Percentiles rank a stretch among this genome's conserved stretches.
These are phyloP conservation scores for Pseudorectes ferrugineus DNA, from an alignment of 2,113 vertebrate genomes.

Conservation along the genomic window DNA sequence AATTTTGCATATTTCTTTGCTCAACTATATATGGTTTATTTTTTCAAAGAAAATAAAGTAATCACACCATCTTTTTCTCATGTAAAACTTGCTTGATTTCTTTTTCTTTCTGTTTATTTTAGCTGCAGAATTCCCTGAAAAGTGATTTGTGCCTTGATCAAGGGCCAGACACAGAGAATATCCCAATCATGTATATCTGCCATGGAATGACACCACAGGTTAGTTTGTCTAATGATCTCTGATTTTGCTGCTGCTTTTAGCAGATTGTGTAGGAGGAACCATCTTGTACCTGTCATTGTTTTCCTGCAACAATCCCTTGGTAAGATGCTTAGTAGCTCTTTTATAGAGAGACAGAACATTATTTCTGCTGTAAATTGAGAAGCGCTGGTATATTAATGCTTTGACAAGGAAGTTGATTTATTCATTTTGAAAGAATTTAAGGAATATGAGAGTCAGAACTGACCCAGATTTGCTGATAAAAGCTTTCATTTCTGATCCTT, in stretches of 20 bases:
- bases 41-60: background rate
- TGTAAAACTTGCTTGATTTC: background rate
- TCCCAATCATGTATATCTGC: slow-evolving; percentile 96
- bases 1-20: background rate
- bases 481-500: background rate
- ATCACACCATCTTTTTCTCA: background rate
- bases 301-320: background rate
- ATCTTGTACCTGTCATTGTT: background rate
- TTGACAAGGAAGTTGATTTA: background rate
- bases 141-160: slow-evolving; percentile 95
- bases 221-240: slow-evolving; percentile 35
- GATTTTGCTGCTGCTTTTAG: background rate
- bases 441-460: background rate
- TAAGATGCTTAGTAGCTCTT: background rate
- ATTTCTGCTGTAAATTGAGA: background rate
- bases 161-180: slow-evolving; percentile 93
- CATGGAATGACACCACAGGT: slow-evolving; percentile 98
- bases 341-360: background rate
- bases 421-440: background rate
- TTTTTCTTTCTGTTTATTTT: slow-evolving; percentile 31
- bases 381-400: background rate
- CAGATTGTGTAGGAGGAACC: background rate
- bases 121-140: slow-evolving; percentile 96
- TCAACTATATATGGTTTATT: background rate
- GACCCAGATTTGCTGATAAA: background rate